These are phyloP conservation scores for Cavia aperea DNA, from an alignment of 2,113 vertebrate genomes.

Conservation along the genomic window DNA sequence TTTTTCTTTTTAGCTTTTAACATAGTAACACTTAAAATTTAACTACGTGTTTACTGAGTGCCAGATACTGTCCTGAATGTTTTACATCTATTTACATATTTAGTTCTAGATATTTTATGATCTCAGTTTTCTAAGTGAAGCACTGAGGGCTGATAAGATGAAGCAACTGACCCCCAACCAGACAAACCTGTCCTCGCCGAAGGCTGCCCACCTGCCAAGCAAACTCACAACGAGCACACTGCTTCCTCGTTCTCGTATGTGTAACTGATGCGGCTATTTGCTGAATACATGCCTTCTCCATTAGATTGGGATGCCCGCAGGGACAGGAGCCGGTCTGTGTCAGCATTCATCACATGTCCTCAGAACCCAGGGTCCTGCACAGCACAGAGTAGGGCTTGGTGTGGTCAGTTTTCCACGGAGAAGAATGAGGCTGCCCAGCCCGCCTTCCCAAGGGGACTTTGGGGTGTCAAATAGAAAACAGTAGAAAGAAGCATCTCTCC, in stretches of 20 bases:
- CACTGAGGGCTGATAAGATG: background rate
- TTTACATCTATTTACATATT: background rate
- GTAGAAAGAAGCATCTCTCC: accelerated
- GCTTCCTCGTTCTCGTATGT: too few species aligned
- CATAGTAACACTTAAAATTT: background rate
- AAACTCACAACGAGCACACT: background rate
- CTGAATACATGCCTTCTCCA: background rate
- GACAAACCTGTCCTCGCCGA: background rate
- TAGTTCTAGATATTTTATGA: background rate
- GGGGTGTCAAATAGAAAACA: background rate
- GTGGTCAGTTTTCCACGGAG: background rate
- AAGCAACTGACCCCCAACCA: background rate
- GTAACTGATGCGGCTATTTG: background rate
- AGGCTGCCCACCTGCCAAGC: background rate
- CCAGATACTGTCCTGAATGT: background rate
- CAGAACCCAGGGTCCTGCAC: background rate
- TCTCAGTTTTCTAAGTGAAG: background rate
- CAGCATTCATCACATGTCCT: background rate
- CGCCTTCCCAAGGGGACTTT: background rate
- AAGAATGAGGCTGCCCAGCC: background rate
- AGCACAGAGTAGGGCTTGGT: background rate
- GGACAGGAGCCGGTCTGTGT: background rate
- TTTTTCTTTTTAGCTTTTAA: background rate
- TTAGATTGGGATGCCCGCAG: background rate
- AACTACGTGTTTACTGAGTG: background rate